Evolutionary conservation across 2,888 invertebrate species (phyloP), one percentile per base, ranked within the genome.

Genomic region (Laspeyria flexula): DNA sequence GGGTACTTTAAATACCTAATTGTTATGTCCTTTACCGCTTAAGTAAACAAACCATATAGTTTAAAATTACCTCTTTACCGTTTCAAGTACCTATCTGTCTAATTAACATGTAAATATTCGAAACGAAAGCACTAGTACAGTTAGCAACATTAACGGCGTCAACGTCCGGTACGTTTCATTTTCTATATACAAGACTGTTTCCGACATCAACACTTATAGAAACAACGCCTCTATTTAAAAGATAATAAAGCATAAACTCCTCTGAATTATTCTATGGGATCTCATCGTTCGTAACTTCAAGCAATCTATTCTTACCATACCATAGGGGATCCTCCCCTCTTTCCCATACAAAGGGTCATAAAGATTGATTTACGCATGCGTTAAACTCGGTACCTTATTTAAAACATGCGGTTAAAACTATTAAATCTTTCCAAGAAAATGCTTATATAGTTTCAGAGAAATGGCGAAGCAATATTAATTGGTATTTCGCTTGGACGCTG

Each of bases 341-440:
- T 53, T 65, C 58, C 58, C 54, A 50, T 60, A 82, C 83, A 86
- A 85, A 86, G 82, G 82, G 75, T 72, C 81, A 75, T 88, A 86
- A 87, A 85, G 58, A 62, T 85, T 88, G 84, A 88, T 89, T 90
- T 89, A 90, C 77, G 79, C 71, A 75, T 56, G 56, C 75, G 74
- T 81, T 75, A 73, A 81, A 76, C 65, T 60, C 63, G 33, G 66
- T 62, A 9, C 58, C 41, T 60, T 44, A 60, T 48, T 74, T 71
- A 56, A 71, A 75, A 72, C 62, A 51, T 57, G 71, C 45, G 73
- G 75, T 75, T 66, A 51, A 51, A 48, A 57, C 38, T 38, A 55
- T 52, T 35, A 55, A 61, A 58, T 49, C 31, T 40, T 66, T 53
- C 58, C 15, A 43, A 55, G 70, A 39, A 69, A 61, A 31, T 37